A percentile compares a stretch with the other conserved stretches of the same genome.
These are phyloP conservation scores for Porites divaricata DNA, from an alignment of 92 coral and sea anemone species.

Conservation along the genomic window DNA sequence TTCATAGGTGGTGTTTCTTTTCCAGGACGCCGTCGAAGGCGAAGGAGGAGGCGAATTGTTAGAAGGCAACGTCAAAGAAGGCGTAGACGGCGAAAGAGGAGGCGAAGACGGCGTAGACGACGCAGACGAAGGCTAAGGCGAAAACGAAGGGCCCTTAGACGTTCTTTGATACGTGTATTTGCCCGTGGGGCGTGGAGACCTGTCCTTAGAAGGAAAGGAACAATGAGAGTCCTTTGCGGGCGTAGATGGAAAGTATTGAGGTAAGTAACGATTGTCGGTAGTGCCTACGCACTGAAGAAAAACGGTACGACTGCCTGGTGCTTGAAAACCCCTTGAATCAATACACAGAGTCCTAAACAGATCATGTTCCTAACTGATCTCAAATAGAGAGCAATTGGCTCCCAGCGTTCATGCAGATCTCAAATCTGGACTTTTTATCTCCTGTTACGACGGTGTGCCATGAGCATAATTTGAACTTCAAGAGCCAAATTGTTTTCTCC, in stretches of 20 bases:
- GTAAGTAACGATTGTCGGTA: not conserved
- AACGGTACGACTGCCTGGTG: too few species aligned
- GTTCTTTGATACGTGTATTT: conserved; percentile 9
- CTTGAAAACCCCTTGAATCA: too few species aligned
- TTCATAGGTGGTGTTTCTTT: not conserved
- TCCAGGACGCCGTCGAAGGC: conserved; percentile 30
- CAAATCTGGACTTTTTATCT: too few species aligned
- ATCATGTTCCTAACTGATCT: too few species aligned
- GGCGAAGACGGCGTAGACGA: conserved; percentile 30
- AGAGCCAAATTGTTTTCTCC: not conserved
- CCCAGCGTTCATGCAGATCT: too few species aligned
- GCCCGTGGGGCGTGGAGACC: conserved; percentile 12
- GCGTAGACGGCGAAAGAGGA: conserved; percentile 19
- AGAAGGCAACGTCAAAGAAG: conserved; percentile 27
- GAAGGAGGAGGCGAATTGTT: conserved; percentile 6
- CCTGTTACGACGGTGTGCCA: too few species aligned
- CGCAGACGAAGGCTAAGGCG: conserved; percentile 27
- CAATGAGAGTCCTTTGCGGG: not conserved
- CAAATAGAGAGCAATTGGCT: too few species aligned
- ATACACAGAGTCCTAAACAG: too few species aligned
- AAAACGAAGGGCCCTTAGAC: conserved; percentile 7
- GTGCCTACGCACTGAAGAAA: too few species aligned
- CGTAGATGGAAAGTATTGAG: not conserved
- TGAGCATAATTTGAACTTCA: too few species aligned
- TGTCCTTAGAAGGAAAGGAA: not conserved